A percentile compares a stretch with the other conserved stretches of the same genome.
Conservation (phyloP, 2,113 vertebrate species). For the Falcunculus frontatus region DNA sequence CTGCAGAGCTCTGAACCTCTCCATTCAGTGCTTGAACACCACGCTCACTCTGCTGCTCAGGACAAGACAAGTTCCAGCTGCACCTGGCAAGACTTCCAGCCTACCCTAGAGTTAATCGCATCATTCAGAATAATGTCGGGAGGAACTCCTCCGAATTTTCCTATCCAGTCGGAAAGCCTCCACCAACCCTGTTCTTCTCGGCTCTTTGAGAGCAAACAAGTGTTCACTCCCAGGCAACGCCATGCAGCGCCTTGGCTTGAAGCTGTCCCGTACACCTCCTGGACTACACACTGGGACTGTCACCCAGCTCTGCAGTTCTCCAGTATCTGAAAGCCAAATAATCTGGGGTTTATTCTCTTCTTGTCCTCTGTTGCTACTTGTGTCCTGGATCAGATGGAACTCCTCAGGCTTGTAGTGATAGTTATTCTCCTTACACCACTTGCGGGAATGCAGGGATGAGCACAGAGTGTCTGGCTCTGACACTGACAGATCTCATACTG, state of each 20-base stretch:
- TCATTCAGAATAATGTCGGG: background rate
- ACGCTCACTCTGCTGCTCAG: background rate
- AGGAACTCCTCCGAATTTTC: background rate
- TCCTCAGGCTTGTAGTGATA: background rate
- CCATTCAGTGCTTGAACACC: background rate
- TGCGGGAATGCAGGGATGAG: background rate
- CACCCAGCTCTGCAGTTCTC: background rate
- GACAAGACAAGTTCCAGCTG: background rate
- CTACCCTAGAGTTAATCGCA: background rate
- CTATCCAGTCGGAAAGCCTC: background rate
- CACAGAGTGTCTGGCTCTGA: slow-evolving; percentile 43
- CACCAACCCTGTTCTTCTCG: background rate
- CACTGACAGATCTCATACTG: slow-evolving; percentile 70
- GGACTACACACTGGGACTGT: background rate
- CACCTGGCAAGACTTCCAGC: background rate
- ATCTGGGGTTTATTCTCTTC: background rate
- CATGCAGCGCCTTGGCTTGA: background rate
- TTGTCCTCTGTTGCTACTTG: background rate
- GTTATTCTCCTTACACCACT: background rate
- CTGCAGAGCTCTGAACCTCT: background rate
- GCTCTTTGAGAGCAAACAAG: background rate
- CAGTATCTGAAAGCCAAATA: background rate
- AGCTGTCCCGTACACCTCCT: background rate
- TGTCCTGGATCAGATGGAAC: background rate
- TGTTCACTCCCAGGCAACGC: background rate